These are phyloP conservation scores for Bubo blakistoni DNA, from an alignment of 2,113 vertebrate species.

Conservation along the genomic window DNA sequence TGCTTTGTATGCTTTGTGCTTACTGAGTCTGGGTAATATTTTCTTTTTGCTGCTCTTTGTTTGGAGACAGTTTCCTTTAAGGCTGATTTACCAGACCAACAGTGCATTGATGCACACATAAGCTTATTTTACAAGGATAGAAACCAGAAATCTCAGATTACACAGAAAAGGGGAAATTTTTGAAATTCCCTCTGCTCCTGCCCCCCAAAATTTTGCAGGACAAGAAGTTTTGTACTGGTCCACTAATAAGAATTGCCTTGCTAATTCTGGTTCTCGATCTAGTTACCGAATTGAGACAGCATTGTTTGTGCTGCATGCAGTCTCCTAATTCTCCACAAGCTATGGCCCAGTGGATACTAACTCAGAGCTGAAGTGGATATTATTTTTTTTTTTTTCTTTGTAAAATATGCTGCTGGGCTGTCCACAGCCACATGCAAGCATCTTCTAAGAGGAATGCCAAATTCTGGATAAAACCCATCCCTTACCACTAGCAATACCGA, in stretches of 20 bases:
- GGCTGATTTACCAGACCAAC: slow-evolving; percentile 11
- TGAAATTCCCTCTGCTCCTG: not conserved
- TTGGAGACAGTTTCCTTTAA: slow-evolving; percentile 22
- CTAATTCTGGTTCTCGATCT: not conserved
- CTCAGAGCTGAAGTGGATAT: not conserved
- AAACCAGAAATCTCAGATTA: not conserved
- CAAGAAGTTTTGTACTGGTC: not conserved
- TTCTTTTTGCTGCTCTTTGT: not conserved
- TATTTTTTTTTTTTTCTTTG: not conserved
- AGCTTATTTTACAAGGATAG: not conserved
- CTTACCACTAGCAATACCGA: not conserved
- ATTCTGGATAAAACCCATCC: not conserved
- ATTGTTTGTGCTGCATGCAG: not conserved
- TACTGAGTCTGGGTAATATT: not conserved
- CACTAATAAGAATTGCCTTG: not conserved
- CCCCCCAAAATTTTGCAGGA: not conserved
- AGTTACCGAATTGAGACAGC: not conserved
- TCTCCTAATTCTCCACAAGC: not conserved
- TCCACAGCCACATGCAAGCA: not conserved
- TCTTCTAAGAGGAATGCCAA: not conserved
- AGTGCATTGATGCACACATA: slow-evolving; percentile 10
- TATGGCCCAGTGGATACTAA: not conserved
- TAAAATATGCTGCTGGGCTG: not conserved
- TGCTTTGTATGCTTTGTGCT: not conserved
- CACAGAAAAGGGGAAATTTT: not conserved